Conservation (phyloP, 2,113 vertebrate genomes). For the Nothoprocta pentlandii region DNA sequence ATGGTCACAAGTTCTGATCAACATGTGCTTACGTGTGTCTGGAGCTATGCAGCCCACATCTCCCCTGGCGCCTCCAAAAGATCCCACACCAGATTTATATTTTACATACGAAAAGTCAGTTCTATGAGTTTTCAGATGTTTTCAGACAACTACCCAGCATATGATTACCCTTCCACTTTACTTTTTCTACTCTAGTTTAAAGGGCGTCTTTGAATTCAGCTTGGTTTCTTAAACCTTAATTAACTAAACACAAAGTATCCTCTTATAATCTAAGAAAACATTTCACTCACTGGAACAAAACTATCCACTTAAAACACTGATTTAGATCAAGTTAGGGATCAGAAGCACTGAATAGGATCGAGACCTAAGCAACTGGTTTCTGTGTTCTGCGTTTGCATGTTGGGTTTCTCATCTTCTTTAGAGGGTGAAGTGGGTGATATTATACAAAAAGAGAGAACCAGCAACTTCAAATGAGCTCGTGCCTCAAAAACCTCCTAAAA, state of each 20-base stretch:
- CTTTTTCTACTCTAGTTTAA: not conserved
- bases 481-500: not conserved
- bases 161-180: not conserved
- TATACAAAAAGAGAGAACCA: not conserved
- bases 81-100: not conserved
- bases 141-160: not conserved
- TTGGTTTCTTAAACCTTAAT: not conserved
- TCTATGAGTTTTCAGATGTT: not conserved
- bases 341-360: not conserved
- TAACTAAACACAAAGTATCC: not conserved
- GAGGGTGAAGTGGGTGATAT: not conserved
- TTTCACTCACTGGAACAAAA: not conserved
- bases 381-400: not conserved
- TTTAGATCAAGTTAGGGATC: not conserved
- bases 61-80: not conserved
- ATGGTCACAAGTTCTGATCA: not conserved
- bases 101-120: not conserved
- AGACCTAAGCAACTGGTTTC: not conserved
- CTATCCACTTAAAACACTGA: not conserved
- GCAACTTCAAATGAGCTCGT: not conserved
- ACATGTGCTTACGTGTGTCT: not conserved
- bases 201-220: not conserved
- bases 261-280: not conserved
- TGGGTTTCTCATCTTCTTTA: not conserved
- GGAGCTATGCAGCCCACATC: not conserved